These are phyloP conservation scores for Plebejus argus DNA, from an alignment of 2,888 invertebrate species.

Conservation along the genomic window DNA sequence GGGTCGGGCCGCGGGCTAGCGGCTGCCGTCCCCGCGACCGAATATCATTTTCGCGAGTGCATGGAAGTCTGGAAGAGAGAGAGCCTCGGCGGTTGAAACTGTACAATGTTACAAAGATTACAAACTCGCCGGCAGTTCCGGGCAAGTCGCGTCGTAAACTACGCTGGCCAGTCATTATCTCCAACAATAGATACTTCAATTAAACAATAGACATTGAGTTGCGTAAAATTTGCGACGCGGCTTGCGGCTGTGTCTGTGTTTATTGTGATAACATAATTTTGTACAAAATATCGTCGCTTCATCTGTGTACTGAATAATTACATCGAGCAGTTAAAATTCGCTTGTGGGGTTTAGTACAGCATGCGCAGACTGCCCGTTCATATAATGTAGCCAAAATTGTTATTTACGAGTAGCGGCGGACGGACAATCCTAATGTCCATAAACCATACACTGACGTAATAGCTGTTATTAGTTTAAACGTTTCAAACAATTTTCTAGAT, in stretches of 20 bases:
- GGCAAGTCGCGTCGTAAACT: slow-evolving; percentile 12
- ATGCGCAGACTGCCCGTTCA: not conserved
- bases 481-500: slow-evolving; percentile 16
- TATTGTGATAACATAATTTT: slow-evolving; percentile 9
- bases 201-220: not conserved
- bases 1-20: slow-evolving; percentile 72
- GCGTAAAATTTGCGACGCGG: slow-evolving; percentile 17
- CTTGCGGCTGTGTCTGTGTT: slow-evolving; percentile 25
- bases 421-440: not conserved
- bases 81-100: slow-evolving; percentile 58
- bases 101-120: slow-evolving; percentile 34
- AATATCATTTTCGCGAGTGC: slow-evolving; percentile 88
- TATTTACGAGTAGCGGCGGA: not conserved
- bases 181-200: not conserved
- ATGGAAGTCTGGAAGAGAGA: slow-evolving; percentile 88
- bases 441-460: slow-evolving; percentile 14
- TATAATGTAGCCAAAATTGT: not conserved
- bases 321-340: not conserved
- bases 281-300: slow-evolving; percentile 12
- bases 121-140: not conserved
- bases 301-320: not conserved
- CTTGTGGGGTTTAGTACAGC: slow-evolving; percentile 5
- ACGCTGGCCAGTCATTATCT: not conserved
- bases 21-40: slow-evolving; percentile 81
- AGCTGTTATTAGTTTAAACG: not conserved